Percentiles rank a stretch among this genome's conserved stretches.
Conservation (phyloP, 2,888 invertebrate genomes). For the Phrixothrix hirtus region DNA sequence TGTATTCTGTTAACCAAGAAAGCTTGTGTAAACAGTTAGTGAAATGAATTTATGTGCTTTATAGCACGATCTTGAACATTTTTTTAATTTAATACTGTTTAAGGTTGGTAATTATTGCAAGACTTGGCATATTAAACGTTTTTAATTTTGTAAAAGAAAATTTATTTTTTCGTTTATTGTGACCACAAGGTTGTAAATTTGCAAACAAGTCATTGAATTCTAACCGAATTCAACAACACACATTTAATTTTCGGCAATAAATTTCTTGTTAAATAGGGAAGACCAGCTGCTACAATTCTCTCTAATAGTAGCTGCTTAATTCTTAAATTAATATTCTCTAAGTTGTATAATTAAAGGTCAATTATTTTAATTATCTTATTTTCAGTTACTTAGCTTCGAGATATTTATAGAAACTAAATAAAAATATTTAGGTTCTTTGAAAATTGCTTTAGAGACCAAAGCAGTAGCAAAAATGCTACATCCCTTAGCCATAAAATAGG, state of each 20-base stretch:
- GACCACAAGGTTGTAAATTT: constrained; percentile 36
- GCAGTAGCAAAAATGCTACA: too few species aligned
- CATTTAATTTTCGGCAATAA: constrained; percentile 41
- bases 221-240: constrained; percentile 39
- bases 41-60: constrained; percentile 4
- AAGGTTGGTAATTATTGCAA: too few species aligned
- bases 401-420: too few species aligned
- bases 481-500: too few species aligned
- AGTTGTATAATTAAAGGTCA: constrained; percentile 41
- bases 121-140: too few species aligned
- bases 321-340: constrained; percentile 40
- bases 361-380: constrained; percentile 36
- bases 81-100: too few species aligned
- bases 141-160: not conserved
- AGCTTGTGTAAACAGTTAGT: constrained; percentile 5
- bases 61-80: too few species aligned
- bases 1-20: constrained; percentile 2
- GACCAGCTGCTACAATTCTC: constrained; percentile 38
- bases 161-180: constrained; percentile 33
- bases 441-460: too few species aligned
- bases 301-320: constrained; percentile 30
- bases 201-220: constrained; percentile 34
- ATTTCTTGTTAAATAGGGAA: constrained; percentile 40
- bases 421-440: too few species aligned
- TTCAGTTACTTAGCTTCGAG: constrained; percentile 2